These are phyloP conservation scores for Moxostoma hubbsi DNA, from an alignment of 2,797 vertebrate species.

Conservation along the genomic window DNA sequence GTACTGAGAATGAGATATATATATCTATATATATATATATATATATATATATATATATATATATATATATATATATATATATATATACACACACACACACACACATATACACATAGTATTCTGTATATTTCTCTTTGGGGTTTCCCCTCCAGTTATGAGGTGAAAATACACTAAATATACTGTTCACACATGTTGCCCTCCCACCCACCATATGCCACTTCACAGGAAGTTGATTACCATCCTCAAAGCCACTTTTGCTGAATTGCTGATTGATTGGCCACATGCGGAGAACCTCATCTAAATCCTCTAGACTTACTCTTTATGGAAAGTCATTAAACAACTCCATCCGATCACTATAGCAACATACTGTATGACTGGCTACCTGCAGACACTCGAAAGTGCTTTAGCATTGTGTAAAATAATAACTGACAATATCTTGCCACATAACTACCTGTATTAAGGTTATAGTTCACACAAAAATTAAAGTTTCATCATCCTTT, in stretches of 20 bases:
- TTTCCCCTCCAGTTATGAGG: conserved; percentile 11
- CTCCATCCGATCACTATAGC: conserved; percentile 16
- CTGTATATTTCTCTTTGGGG: not conserved
- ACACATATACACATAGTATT: too few relatives aligned
- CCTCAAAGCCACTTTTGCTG: conserved; percentile 44
- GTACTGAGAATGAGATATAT: too few relatives aligned
- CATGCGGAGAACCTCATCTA: conserved; percentile 34
- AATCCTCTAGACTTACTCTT: conserved; percentile 26
- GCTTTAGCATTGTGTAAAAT: not conserved
- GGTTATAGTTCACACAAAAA: too few relatives aligned
- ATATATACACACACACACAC: too few relatives aligned
- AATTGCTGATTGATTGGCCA: conserved; percentile 44
- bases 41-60: too few relatives aligned
- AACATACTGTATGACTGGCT: not conserved
- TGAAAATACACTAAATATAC: conserved; percentile 2
- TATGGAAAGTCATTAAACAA: conserved; percentile 18
- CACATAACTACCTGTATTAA: conserved; percentile 1
- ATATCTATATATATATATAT: too few relatives aligned
- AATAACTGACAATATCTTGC: conserved; percentile 4
- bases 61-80: too few relatives aligned
- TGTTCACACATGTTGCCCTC: not conserved
- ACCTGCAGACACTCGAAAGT: not conserved
- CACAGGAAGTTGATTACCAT: conserved; percentile 53
- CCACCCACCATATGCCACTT: conserved; percentile 22
- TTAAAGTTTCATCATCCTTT: too few relatives aligned